Percentiles rank a stretch among this genome's conserved stretches.
Conservation (phyloP, 2,113 vertebrate species). For the Panthera leo region DNA sequence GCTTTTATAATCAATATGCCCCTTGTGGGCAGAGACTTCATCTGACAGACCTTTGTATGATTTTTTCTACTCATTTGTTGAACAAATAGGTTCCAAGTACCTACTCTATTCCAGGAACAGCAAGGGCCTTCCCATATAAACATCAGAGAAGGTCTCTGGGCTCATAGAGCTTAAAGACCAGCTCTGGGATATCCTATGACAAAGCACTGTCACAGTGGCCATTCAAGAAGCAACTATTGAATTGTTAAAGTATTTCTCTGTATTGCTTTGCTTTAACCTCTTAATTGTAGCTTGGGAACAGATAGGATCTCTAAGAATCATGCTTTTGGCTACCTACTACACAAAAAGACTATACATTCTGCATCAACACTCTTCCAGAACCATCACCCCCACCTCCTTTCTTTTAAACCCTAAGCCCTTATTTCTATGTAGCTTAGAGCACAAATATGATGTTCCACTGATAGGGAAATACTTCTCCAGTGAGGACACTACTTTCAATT, state of each 20-base stretch:
- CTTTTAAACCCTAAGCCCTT: neutral
- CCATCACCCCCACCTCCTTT: neutral
- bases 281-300: neutral
- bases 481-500: neutral
- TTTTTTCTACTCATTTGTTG: neutral
- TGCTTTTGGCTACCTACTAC: neutral
- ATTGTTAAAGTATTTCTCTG: neutral
- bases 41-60: neutral
- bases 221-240: neutral
- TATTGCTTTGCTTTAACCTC: neutral
- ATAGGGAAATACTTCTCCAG: neutral
- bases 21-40: neutral
- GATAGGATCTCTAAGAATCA: neutral
- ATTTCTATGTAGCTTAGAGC: neutral
- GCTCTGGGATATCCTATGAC: neutral
- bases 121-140: neutral
- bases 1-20: conserved; percentile 1
- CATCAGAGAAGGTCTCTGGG: neutral
- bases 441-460: neutral
- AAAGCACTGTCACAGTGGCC: neutral
- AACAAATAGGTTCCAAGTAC: neutral
- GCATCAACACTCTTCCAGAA: neutral
- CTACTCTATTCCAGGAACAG: neutral
- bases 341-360: neutral
- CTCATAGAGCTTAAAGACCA: neutral